Evolutionary conservation across 1,140 invertebrate species (phyloP).

Genomic region (Chionoecetes opilio): DNA sequence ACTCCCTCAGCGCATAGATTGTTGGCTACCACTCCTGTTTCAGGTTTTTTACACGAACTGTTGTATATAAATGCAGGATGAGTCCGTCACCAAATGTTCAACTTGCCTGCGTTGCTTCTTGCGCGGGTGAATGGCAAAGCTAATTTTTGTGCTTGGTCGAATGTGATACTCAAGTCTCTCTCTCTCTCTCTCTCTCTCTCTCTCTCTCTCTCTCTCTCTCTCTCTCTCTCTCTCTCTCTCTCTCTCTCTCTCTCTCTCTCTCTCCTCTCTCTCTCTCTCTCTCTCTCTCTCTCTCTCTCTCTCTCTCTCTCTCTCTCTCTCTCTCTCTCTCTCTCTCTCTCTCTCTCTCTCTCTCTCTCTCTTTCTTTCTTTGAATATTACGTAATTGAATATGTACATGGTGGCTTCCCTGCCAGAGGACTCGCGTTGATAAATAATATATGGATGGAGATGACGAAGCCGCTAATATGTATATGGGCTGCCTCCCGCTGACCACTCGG

Average conservation of each 20-base stretch:
- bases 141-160: background rate
- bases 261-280: background rate
- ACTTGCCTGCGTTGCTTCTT: background rate
- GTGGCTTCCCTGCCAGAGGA: no score
- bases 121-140: background rate
- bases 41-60: background rate
- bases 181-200: conserved; percentile 38
- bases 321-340: no score
- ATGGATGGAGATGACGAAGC: no score
- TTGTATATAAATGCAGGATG: background rate
- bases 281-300: background rate
- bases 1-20: background rate
- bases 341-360: no score
- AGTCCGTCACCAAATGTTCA: background rate
- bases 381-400: no score
- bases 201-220: conserved; percentile 60
- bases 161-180: background rate
- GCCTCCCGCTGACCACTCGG: no score
- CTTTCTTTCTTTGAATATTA: no score
- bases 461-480: no score
- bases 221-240: conserved; percentile 61
- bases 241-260: conserved; percentile 70
- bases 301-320: conserved; percentile 36
- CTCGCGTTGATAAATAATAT: no score
- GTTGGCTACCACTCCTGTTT: background rate